These are phyloP conservation scores for Quadroppia sp. DNA, from an alignment of 2,888 invertebrate genomes.

Conservation along the genomic window DNA sequence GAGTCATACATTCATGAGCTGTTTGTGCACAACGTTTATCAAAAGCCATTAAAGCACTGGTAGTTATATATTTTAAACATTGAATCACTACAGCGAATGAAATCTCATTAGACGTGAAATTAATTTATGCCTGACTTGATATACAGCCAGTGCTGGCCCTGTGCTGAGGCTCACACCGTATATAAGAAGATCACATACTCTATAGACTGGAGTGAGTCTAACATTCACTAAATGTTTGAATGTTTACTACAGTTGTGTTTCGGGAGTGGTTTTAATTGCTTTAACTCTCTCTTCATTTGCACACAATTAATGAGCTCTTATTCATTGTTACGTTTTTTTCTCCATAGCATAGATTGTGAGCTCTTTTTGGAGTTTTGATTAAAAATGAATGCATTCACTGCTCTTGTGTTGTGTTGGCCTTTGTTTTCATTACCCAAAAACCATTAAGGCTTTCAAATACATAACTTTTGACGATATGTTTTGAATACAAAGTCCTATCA, in stretches of 20 bases:
- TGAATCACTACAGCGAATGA: slow-evolving; percentile 28
- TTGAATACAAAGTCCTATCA: slow-evolving; percentile 21
- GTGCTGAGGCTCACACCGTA: slow-evolving; percentile 4
- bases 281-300: slow-evolving; percentile 20
- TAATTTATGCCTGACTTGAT: slow-evolving; percentile 33
- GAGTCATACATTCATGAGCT: slow-evolving; percentile 6
- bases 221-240: slow-evolving; percentile 27
- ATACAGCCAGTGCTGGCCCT: slow-evolving; percentile 10
- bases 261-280: slow-evolving; percentile 37
- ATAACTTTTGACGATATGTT: not conserved
- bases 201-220: not conserved
- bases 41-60: slow-evolving; percentile 31
- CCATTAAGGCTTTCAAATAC: slow-evolving; percentile 1
- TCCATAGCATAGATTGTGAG: slow-evolving; percentile 30
- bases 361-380: slow-evolving; percentile 21
- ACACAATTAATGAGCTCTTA: slow-evolving; percentile 36
- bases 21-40: not conserved
- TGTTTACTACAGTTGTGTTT: slow-evolving; percentile 2
- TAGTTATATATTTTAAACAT: not conserved
- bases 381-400: slow-evolving; percentile 33
- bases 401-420: slow-evolving; percentile 20
- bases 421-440: slow-evolving; percentile 7
- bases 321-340: slow-evolving; percentile 28
- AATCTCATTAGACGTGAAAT: slow-evolving; percentile 38
- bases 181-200: slow-evolving; percentile 1